A percentile compares a stretch with the other conserved stretches of the same genome.
phyloP scores from a whole-genome alignment of 2,797 vertebrate genomes.

The Hyperoplus immaculatus region DNA sequence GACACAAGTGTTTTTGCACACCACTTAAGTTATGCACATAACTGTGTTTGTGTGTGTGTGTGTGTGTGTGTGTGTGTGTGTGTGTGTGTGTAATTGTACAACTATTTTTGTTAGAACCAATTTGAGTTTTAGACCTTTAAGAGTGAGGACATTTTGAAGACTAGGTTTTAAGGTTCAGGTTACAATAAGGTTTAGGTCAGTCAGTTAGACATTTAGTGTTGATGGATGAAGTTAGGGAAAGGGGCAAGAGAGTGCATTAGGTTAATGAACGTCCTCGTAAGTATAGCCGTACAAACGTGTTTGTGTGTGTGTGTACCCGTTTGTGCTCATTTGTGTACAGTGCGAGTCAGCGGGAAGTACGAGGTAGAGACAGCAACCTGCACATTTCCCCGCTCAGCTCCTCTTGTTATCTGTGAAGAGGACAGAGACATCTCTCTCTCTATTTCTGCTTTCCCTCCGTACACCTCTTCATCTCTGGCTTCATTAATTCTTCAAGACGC shows the following conservation, averaged over 20 bases:
- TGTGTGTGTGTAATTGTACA: no score
- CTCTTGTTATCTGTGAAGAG: conserved; percentile 42
- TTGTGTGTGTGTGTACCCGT: no score
- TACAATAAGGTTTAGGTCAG: no score
- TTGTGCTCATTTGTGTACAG: conserved; percentile 35
- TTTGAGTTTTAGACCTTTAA: no score
- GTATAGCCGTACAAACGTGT: no score
- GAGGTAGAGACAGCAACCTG: conserved; percentile 37
- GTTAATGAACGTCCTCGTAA: no score
- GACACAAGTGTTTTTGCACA: conserved; percentile 42
- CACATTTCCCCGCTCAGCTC: conserved; percentile 22
- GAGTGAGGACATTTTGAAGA: no score
- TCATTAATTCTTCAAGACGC: conserved; percentile 49
- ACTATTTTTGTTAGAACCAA: no score
- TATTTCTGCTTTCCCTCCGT: conserved; percentile 29
- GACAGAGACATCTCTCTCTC: conserved; percentile 15
- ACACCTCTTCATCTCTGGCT: conserved; percentile 44
- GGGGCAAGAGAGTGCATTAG: no score
- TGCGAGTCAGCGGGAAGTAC: conserved; percentile 51
- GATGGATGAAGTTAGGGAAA: no score
- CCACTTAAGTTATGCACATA: conserved; percentile 22
- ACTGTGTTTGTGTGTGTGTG: background rate
- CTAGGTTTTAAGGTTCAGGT: no score
- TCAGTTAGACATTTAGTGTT: no score
- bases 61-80: conserved; percentile 7